phyloP scores from a whole-genome alignment of 2,888 invertebrate species.

The Lasioglossum calceatum region DNA sequence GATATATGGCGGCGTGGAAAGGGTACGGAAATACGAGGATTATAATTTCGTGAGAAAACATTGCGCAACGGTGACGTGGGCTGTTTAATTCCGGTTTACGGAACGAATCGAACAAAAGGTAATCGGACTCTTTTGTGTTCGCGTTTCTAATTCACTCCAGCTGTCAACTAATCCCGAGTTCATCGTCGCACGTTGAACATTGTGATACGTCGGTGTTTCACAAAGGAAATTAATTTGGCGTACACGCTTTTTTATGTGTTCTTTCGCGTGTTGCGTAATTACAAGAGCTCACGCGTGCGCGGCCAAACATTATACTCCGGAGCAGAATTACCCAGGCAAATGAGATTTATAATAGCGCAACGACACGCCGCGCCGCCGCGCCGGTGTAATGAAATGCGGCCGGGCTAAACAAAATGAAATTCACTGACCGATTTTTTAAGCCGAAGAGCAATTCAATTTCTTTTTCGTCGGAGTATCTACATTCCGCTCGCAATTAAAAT shows the following conservation, averaged over 20 bases:
- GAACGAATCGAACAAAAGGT: slow-evolving; percentile 18
- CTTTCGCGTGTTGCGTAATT: slow-evolving; percentile 20
- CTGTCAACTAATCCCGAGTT: slow-evolving; percentile 19
- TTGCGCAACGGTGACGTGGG: not conserved
- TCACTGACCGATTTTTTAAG: slow-evolving; percentile 34
- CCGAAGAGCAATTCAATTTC: slow-evolving; percentile 43
- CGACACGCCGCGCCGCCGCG: not conserved
- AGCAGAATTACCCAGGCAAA: slow-evolving; percentile 31
- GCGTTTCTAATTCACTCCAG: not conserved
- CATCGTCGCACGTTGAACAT: slow-evolving; percentile 16
- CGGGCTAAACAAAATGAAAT: slow-evolving; percentile 24
- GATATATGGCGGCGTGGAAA: slow-evolving; percentile 6
- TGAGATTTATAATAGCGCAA: slow-evolving; percentile 34
- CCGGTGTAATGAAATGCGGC: slow-evolving; percentile 26
- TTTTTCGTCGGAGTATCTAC: slow-evolving; percentile 5
- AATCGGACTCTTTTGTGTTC: slow-evolving; percentile 26
- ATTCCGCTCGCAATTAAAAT: slow-evolving; percentile 40
- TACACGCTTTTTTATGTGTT: not conserved
- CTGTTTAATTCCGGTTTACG: slow-evolving; percentile 11
- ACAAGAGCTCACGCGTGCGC: slow-evolving; percentile 12
- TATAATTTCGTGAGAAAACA: slow-evolving; percentile 8
- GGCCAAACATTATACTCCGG: slow-evolving; percentile 31
- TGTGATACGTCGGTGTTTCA: too few relatives aligned
- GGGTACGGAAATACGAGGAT: not conserved
- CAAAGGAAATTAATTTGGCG: slow-evolving; percentile 30